A percentile compares a stretch with the other conserved stretches of the same genome.
These are phyloP conservation scores for Takifugu ocellatus DNA, from an alignment of 2,797 vertebrate genomes.

Conservation along the genomic window DNA sequence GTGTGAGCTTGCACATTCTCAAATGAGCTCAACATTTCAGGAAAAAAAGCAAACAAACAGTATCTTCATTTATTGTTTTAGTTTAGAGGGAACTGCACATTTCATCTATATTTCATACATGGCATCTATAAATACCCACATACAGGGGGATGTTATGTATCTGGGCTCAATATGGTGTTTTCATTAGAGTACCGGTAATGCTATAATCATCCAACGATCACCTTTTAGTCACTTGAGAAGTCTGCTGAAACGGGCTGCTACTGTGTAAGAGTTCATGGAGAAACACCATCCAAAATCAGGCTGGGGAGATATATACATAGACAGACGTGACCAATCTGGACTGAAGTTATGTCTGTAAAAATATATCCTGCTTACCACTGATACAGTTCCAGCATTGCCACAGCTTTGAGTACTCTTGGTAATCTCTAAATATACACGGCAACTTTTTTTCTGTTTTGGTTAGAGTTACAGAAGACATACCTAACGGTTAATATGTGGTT, in stretches of 20 bases:
- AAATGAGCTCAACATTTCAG: slow-evolving; percentile 53
- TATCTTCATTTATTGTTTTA: too few species aligned
- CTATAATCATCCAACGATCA: slow-evolving; percentile 2
- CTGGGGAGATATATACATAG: slow-evolving; percentile 39
- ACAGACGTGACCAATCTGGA: slow-evolving; percentile 24
- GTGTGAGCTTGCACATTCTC: slow-evolving; percentile 50
- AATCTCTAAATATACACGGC: slow-evolving; percentile 11
- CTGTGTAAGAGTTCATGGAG: slow-evolving; percentile 28
- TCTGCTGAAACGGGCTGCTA: slow-evolving; percentile 40
- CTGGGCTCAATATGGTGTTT: slow-evolving; percentile 17
- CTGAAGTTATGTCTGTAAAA: slow-evolving; percentile 25
- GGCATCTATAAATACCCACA: too few species aligned
- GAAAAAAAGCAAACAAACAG: slow-evolving; percentile 25
- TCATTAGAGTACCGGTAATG: slow-evolving; percentile 5
- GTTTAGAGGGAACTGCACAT: too few species aligned
- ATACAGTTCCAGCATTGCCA: slow-evolving; percentile 5
- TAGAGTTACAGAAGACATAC: background rate
- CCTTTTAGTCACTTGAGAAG: slow-evolving; percentile 40
- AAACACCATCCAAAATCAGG: slow-evolving; percentile 41
- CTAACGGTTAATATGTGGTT: background rate
- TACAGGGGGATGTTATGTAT: slow-evolving; percentile 7
- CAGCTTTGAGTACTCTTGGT: slow-evolving; percentile 7
- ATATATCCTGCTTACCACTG: slow-evolving; percentile 20
- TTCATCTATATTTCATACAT: too few species aligned
- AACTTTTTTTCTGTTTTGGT: slow-evolving; percentile 6